phyloP scores from a whole-genome alignment of 2,113 vertebrate species.

The Zapornia atra region DNA sequence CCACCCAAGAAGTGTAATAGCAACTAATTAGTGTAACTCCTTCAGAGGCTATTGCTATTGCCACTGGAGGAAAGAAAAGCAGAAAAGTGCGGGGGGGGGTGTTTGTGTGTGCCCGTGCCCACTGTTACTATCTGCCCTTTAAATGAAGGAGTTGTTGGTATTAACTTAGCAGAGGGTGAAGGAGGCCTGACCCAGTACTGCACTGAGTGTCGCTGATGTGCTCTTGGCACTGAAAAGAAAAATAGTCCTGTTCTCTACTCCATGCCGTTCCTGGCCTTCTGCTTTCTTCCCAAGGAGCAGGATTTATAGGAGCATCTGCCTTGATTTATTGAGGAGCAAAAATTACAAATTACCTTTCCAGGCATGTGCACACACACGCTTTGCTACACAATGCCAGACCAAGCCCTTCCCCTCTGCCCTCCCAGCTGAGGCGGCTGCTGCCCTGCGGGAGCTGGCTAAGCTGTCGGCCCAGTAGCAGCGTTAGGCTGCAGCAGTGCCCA shows the following conservation, averaged over 20 bases:
- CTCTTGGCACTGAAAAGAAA: conserved; percentile 35
- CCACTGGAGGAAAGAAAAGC: not conserved
- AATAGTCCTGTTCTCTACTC: not conserved
- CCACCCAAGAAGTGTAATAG: conserved; percentile 41
- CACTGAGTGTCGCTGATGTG: not conserved
- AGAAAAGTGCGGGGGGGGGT: not conserved
- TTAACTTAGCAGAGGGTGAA: conserved; percentile 36
- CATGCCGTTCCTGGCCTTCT: not conserved
- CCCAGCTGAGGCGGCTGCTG: accelerated
- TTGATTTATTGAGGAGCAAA: conserved; percentile 7
- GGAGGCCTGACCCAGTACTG: conserved; percentile 44
- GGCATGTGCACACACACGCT: accelerated
- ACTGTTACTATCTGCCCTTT: conserved; percentile 26
- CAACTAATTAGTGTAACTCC: conserved; percentile 44
- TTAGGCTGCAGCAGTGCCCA: not conserved
- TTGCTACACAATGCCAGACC: not conserved
- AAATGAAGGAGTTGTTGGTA: conserved; percentile 28
- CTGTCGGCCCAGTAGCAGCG: accelerated
- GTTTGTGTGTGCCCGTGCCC: too few species aligned
- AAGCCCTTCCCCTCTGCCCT: not conserved
- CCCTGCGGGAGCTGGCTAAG: accelerated
- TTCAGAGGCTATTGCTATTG: conserved; percentile 13
- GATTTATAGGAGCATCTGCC: conserved; percentile 25
- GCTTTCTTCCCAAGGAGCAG: not conserved
- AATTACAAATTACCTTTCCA: not conserved